Percentiles rank a stretch among this genome's conserved stretches.
Evolutionary conservation across 2,797 vertebrate species (phyloP).

Genomic region (Siniperca obscura): DNA sequence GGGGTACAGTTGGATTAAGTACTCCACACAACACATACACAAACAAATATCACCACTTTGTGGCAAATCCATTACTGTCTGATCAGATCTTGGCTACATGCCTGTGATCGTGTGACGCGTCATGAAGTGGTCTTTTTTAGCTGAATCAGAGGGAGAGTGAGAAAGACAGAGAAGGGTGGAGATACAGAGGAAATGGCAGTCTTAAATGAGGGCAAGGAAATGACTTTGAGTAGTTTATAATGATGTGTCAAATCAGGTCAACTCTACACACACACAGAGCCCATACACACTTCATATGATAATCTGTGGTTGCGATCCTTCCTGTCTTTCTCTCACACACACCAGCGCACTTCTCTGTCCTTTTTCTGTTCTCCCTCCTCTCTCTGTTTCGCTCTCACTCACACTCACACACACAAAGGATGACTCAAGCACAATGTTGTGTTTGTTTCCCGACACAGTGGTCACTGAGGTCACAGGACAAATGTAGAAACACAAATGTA

Average conservation of each 20-base stretch:
- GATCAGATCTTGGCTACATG: neutral
- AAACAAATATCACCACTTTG: neutral
- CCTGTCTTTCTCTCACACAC: slow-evolving; percentile 1
- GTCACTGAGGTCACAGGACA: slow-evolving; percentile 32
- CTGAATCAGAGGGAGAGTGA: neutral
- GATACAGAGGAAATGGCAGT: slow-evolving; percentile 27
- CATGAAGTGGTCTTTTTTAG: slow-evolving; percentile 8
- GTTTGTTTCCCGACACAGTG: slow-evolving; percentile 36
- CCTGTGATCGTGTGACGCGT: slow-evolving; percentile 11
- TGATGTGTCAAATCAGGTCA: slow-evolving; percentile 24
- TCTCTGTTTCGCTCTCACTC: neutral
- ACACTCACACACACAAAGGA: slow-evolving; percentile 6
- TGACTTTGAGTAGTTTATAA: slow-evolving; percentile 34
- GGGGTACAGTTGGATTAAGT: neutral
- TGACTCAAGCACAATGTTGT: slow-evolving; percentile 28
- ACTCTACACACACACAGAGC: neutral
- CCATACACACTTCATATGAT: neutral
- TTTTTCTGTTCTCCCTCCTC: no score
- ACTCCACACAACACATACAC: neutral
- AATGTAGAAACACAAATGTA: neutral
- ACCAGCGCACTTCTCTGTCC: neutral
- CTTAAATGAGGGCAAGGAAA: slow-evolving; percentile 39
- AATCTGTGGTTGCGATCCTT: slow-evolving; percentile 3
- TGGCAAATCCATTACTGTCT: neutral
- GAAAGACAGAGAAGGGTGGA: slow-evolving; percentile 12